These are phyloP conservation scores for Gallinago stenura DNA, from an alignment of 2,797 vertebrate genomes.

Conservation along the genomic window DNA sequence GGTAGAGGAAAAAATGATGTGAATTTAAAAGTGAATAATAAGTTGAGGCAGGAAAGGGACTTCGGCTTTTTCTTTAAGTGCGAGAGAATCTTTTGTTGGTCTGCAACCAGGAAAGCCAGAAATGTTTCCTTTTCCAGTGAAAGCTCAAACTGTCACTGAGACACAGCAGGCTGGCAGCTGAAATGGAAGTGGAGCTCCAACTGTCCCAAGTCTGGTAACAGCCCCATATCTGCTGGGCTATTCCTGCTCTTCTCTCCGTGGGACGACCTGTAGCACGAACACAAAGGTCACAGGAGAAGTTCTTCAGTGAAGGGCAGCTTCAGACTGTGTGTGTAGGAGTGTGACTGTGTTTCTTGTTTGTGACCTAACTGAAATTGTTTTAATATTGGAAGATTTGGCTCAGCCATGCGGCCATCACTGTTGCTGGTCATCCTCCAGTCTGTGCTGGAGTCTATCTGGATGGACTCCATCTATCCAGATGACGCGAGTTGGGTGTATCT, in stretches of 20 bases:
- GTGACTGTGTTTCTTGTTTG: background rate
- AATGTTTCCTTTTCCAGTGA: background rate
- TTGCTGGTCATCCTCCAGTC: background rate
- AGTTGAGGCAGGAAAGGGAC: background rate
- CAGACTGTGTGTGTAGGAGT: background rate
- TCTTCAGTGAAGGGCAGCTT: background rate
- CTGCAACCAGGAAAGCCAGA: background rate
- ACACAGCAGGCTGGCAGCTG: background rate
- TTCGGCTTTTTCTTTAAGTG: background rate
- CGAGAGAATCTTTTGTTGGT: background rate
- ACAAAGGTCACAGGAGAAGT: background rate
- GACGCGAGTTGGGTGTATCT: fast-evolving
- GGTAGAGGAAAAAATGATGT: background rate
- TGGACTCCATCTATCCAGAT: background rate
- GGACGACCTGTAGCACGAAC: background rate
- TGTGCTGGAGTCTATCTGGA: background rate
- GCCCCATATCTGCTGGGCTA: background rate
- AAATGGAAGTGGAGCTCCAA: background rate
- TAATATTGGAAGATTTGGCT: background rate
- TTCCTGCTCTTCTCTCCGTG: background rate
- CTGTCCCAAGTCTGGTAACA: background rate
- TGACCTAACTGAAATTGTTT: background rate
- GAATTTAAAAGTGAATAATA: background rate
- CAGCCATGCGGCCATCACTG: background rate
- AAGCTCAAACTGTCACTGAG: background rate